Evolutionary conservation across 2,888 invertebrate species (phyloP).

Genomic region (Polietes domitor): DNA sequence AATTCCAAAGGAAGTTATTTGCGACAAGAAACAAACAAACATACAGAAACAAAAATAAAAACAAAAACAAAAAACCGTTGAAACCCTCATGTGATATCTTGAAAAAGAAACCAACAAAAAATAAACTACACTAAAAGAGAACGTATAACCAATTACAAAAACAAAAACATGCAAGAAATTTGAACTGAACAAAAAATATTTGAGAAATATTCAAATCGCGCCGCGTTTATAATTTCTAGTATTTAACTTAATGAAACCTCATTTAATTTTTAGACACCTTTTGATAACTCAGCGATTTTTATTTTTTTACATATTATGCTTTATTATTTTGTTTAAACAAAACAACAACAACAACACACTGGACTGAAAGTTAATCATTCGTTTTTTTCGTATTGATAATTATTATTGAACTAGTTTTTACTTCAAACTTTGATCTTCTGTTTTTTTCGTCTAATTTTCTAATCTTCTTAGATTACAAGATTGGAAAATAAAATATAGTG

Average conservation of each 20-base stretch:
- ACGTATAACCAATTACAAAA: background rate
- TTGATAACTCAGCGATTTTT: slow-evolving; percentile 57
- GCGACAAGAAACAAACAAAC: slow-evolving; percentile 19
- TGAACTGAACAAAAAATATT: slow-evolving; percentile 43
- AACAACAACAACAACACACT: slow-evolving; percentile 30
- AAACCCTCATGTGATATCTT: slow-evolving; percentile 67
- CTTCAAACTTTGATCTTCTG: too few species aligned
- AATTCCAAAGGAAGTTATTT: slow-evolving; percentile 46
- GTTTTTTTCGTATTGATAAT: slow-evolving; percentile 11
- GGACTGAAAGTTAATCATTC: slow-evolving; percentile 43
- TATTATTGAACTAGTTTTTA: background rate
- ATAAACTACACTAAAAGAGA: slow-evolving; percentile 34
- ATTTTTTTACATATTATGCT: slow-evolving; percentile 34
- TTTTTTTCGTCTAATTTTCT: slow-evolving; percentile 4
- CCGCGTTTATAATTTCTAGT: slow-evolving; percentile 27
- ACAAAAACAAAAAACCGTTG: slow-evolving; percentile 54
- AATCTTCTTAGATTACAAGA: background rate
- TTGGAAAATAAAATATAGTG: background rate
- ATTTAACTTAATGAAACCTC: slow-evolving; percentile 35
- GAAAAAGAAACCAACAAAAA: slow-evolving; percentile 56
- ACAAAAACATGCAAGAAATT: slow-evolving; percentile 43
- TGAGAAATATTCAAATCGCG: slow-evolving; percentile 5
- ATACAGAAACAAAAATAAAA: slow-evolving; percentile 37
- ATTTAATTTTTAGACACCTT: slow-evolving; percentile 23
- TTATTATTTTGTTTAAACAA: background rate